Base-by-base conservation (phyloP, 2,113 vertebrate genomes). In the Grammomys dolichurus region DNA sequence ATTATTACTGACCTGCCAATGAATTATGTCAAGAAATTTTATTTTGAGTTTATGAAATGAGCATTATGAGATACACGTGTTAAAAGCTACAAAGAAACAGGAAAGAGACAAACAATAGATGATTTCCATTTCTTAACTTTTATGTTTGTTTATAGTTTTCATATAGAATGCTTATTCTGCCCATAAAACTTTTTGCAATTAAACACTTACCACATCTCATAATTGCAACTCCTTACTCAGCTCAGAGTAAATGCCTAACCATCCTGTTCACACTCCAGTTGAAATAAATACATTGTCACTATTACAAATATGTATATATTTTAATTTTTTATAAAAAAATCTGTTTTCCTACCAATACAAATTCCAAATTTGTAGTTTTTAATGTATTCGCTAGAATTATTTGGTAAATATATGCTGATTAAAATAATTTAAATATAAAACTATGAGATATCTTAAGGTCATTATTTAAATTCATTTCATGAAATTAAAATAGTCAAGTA, bases 201-300 rank as follows among this genome's bases (percentile, higher is more conserved):
- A 40, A 40, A 65, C 16, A 14, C 20, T 46, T 11, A 6, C 9
- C 17, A 40, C 0, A 13, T 12, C 3, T 80, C 24, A 1, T 28
- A 75, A 46, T 6, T 28, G n/a, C 1, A 43, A 3, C 26, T 22
- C 22, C 17, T 89, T 28, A 33, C 48, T 54, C 28, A 33, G 40
- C 40, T 33, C 33, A 19, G 20, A 5, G 6, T 24, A 33, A 1
- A 48, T 13, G 75, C 24, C 81, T 31, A 2, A 84, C 1, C 33
- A 46, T 46, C 1, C 1, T 63, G 8, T 24, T 40, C 3, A 20
- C 0, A 20, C 3, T 9, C 31, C 10, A 7, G 1, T 20, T 17
- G 5, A 58, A 92, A 46, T 20, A 1, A 65, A 75, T 28, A 36
- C 1, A 19, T 72, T 36, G 14, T 58, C 20, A 69, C 56, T 75